These are phyloP conservation scores for rat (Rattus norvegicus) DNA, from an alignment of 2,113 vertebrate species.

Conservation along the genomic window GRCr8 NC_086028.1:10620501-10621000, in stretches of 20 bases:
- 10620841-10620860: background rate
- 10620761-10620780: background rate
- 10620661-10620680: background rate
- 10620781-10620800: too few species aligned
- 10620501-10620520: background rate
- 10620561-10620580: too few species aligned
- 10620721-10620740: background rate
- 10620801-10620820: background rate
- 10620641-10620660: background rate
- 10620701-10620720: background rate
- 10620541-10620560: background rate
- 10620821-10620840: background rate
- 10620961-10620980: background rate
- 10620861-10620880: background rate
- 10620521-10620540: background rate
- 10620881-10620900: background rate
- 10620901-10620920: background rate
- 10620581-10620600: background rate
- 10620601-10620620: background rate
- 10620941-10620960: background rate
- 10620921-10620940: background rate
- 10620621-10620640: background rate
- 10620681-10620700: background rate
- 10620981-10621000: background rate
- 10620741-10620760: background rate